These are phyloP conservation scores for Psilopogon haemacephalus DNA, from an alignment of 2,113 vertebrate species.

Conservation along the genomic window DNA sequence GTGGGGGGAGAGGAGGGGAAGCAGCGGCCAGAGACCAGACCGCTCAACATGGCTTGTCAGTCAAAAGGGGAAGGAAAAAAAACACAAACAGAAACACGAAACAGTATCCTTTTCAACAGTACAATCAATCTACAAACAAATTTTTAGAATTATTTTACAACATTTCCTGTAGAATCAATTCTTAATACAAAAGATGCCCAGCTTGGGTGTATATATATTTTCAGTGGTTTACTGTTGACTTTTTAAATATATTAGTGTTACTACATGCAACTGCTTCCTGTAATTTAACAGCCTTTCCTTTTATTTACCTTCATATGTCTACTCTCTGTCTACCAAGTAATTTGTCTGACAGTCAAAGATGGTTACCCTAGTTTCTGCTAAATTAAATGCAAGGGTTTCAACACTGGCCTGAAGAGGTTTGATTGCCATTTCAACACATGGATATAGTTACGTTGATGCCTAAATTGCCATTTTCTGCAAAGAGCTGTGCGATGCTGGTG, in stretches of 20 bases:
- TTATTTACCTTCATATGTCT: conserved; percentile 75
- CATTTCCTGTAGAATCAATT: conserved; percentile 82
- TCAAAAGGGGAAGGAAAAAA: conserved; percentile 64
- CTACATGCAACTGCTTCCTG: conserved; percentile 85
- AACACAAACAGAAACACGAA: conserved; percentile 69
- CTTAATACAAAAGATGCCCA: conserved; percentile 90
- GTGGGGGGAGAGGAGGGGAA: conserved; percentile 14
- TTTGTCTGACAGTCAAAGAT: conserved; percentile 70
- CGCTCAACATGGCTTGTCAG: conserved; percentile 79
- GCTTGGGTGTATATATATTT: conserved; percentile 82
- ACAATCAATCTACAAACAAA: conserved; percentile 95
- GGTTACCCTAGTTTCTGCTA: conserved; percentile 72
- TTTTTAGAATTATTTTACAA: conserved; percentile 93
- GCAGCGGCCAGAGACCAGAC: conserved; percentile 64
- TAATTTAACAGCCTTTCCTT: conserved; percentile 76
- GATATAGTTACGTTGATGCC: conserved; percentile 99
- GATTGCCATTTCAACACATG: conserved; percentile 90
- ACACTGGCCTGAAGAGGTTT: conserved; percentile 79
- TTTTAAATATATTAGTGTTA: conserved; percentile 89
- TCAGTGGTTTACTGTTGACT: conserved; percentile 87
- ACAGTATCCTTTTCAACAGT: conserved; percentile 80
- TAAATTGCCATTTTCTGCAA: conserved; percentile 98
- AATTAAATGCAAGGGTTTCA: conserved; percentile 73
- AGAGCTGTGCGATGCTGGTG: conserved; percentile 99
- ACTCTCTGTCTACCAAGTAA: conserved; percentile 66